A percentile compares a stretch with the other conserved stretches of the same genome.
phyloP scores from a whole-genome alignment of 2,113 vertebrate genomes.

The Oophaga pumilio region DNA sequence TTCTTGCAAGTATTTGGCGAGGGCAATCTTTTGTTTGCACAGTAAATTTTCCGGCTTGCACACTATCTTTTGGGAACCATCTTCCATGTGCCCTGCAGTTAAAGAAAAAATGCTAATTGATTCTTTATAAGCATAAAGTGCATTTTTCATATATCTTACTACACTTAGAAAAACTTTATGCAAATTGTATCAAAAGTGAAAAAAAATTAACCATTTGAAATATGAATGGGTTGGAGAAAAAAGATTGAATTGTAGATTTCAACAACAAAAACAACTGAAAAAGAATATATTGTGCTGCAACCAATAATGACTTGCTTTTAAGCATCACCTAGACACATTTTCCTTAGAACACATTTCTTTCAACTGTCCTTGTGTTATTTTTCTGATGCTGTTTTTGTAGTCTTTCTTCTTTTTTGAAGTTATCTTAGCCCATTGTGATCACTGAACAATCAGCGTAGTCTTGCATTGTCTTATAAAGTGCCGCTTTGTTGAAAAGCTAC shows the following conservation, averaged over 20 bases:
- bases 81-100: slow-evolving; percentile 52
- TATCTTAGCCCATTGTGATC: not conserved
- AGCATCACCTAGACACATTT: slow-evolving; percentile 58
- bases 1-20: slow-evolving; percentile 61
- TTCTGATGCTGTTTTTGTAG: slow-evolving; percentile 41
- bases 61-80: slow-evolving; percentile 57
- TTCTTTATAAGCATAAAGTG: not conserved
- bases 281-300: slow-evolving; percentile 41
- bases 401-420: slow-evolving; percentile 53
- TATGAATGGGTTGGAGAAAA: slow-evolving; percentile 42
- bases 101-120: slow-evolving; percentile 53
- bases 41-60: slow-evolving; percentile 54
- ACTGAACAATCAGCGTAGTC: not conserved
- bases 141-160: slow-evolving; percentile 49
- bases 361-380: slow-evolving; percentile 36
- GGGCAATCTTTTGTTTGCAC: slow-evolving; percentile 55
- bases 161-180: slow-evolving; percentile 19
- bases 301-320: slow-evolving; percentile 59
- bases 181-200: slow-evolving; percentile 19
- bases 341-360: slow-evolving; percentile 54
- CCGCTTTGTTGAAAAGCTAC: slow-evolving; percentile 43
- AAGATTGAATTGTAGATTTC: slow-evolving; percentile 39
- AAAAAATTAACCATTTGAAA: slow-evolving; percentile 54
- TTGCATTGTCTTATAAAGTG: slow-evolving; percentile 47
- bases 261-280: slow-evolving; percentile 32